phyloP scores from a whole-genome alignment of 2,113 vertebrate species.

The Catharus fuscescens region DNA sequence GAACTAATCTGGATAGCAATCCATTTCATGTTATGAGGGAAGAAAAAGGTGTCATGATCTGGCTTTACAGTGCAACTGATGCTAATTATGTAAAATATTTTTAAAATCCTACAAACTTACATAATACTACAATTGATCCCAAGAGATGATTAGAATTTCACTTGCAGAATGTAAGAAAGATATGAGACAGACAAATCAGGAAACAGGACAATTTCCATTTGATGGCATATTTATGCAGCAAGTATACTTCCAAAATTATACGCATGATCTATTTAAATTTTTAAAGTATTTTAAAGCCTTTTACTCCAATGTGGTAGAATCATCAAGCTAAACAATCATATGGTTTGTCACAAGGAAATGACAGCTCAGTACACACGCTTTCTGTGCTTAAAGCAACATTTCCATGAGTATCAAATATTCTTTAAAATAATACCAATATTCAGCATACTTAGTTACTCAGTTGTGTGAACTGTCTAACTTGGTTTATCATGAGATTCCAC shows the following conservation, averaged over 20 bases:
- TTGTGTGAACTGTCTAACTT: background rate
- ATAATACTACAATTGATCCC: background rate
- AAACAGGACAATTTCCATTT: background rate
- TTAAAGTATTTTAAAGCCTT: background rate
- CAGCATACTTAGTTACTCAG: background rate
- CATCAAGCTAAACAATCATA: background rate
- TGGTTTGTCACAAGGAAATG: background rate
- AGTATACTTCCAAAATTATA: background rate
- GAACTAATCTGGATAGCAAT: background rate
- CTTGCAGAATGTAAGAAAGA: background rate
- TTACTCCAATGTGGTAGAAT: background rate
- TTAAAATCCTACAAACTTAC: background rate
- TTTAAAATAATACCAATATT: background rate
- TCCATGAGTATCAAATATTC: background rate
- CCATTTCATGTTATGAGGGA: background rate
- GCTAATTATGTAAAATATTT: background rate
- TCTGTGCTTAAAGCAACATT: background rate
- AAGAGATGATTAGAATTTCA: background rate
- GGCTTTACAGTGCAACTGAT: background rate
- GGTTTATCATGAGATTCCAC: background rate
- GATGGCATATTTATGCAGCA: background rate
- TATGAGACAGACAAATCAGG: background rate
- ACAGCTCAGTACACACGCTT: background rate
- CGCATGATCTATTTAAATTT: background rate
- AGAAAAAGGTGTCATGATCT: background rate